These are phyloP conservation scores for Denticeps clupeoides DNA, from an alignment of 2,797 vertebrate species.

Conservation along the genomic window DNA sequence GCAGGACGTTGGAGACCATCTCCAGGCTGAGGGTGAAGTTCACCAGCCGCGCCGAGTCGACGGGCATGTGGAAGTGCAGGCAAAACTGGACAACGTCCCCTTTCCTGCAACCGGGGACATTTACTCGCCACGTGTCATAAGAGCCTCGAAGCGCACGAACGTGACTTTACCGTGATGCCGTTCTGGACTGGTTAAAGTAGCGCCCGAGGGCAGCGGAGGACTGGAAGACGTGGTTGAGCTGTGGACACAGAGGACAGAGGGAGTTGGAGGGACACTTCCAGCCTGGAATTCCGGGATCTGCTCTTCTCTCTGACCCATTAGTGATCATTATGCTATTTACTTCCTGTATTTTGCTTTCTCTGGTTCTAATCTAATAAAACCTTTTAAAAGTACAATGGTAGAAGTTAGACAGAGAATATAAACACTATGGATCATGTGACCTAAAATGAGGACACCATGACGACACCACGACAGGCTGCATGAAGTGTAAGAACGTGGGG, in stretches of 20 bases:
- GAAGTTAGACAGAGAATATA: no score
- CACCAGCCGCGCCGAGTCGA: conserved; percentile 9
- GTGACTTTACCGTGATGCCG: background rate
- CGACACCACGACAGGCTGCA: no score
- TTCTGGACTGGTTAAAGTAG: conserved; percentile 6
- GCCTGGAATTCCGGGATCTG: no score
- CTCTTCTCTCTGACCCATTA: no score
- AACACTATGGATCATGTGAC: no score
- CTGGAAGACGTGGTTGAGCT: conserved; percentile 6
- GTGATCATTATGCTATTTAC: no score
- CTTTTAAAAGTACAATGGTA: no score
- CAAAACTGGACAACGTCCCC: conserved; percentile 5
- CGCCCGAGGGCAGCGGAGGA: conserved; percentile 14
- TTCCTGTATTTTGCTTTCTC: no score
- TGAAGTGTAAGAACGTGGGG: no score
- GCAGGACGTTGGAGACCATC: conserved; percentile 19
- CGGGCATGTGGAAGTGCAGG: conserved; percentile 22
- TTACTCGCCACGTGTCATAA: background rate
- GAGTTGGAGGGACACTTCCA: background rate
- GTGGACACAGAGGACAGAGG: background rate
- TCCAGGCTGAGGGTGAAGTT: conserved; percentile 13
- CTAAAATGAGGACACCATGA: no score
- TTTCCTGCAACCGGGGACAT: background rate
- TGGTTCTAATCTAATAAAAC: no score
- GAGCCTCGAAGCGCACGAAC: background rate